These are phyloP conservation scores for Xiphorhynchus elegans DNA, from an alignment of 2,113 vertebrate species.

Conservation along the genomic window DNA sequence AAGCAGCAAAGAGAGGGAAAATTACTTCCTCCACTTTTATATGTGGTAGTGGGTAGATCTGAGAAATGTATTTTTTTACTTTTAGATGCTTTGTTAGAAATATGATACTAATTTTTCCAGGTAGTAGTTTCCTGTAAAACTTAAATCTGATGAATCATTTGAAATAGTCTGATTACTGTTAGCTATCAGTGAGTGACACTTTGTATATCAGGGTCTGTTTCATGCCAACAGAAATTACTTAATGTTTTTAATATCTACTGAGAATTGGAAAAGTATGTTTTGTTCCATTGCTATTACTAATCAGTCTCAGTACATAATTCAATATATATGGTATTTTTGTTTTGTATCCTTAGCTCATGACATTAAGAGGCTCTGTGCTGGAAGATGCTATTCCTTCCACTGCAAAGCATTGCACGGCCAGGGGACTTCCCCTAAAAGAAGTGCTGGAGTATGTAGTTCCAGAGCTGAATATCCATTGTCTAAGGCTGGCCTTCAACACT, in stretches of 20 bases:
- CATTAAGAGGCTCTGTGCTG: slow-evolving; percentile 88
- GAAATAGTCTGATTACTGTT: not conserved
- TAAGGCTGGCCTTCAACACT: slow-evolving; percentile 92
- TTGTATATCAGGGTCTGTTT: not conserved
- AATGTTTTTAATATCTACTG: not conserved
- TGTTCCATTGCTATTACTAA: not conserved
- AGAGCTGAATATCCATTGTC: slow-evolving; percentile 90
- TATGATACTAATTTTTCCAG: not conserved
- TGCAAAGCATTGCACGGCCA: slow-evolving; percentile 89
- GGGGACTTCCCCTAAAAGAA: slow-evolving; percentile 92
- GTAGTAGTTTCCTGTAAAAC: not conserved
- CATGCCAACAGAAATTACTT: not conserved
- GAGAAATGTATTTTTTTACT: not conserved
- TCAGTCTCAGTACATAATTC: not conserved
- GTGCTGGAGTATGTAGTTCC: slow-evolving; percentile 91
- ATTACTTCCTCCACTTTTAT: not conserved
- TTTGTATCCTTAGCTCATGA: slow-evolving; percentile 83
- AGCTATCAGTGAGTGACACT: not conserved
- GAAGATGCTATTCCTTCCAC: slow-evolving; percentile 93
- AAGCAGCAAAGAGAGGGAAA: not conserved
- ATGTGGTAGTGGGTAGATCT: not conserved
- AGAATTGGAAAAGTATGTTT: not conserved
- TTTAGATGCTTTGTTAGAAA: not conserved
- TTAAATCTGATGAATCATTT: not conserved
- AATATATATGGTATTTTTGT: not conserved